Conservation (phyloP, 2,888 invertebrate genomes). For the Unio pictorum region DNA sequence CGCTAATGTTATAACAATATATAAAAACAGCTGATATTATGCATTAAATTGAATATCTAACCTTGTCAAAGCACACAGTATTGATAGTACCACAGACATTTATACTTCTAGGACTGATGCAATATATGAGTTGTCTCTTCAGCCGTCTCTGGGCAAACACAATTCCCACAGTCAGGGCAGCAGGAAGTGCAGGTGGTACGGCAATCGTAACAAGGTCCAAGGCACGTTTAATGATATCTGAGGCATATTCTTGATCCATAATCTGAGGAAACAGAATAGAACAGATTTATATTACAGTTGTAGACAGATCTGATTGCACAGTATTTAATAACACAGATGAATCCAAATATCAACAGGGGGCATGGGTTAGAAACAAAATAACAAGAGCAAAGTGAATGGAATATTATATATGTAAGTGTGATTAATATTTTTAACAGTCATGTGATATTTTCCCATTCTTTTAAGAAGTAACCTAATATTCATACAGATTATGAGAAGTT, state of each 20-base stretch:
- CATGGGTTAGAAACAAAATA: too few species aligned
- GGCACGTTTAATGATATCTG: conserved; percentile 62
- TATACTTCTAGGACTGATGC: conserved; percentile 70
- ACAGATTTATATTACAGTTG: too few species aligned
- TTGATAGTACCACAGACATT: conserved; percentile 71
- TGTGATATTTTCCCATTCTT: too few species aligned
- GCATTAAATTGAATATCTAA: conserved; percentile 14
- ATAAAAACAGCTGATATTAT: not conserved
- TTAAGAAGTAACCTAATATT: too few species aligned
- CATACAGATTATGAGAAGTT: too few species aligned
- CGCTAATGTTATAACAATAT: too few species aligned
- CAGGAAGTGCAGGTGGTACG: conserved; percentile 72
- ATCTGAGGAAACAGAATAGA: conserved; percentile 25
- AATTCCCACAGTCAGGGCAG: conserved; percentile 71
- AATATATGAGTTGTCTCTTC: conserved; percentile 63
- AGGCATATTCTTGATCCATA: conserved; percentile 28
- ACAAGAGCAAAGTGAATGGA: too few species aligned
- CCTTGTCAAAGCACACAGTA: conserved; percentile 72
- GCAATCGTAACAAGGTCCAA: conserved; percentile 72
- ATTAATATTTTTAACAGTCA: too few species aligned
- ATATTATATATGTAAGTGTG: too few species aligned
- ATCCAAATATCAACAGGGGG: too few species aligned
- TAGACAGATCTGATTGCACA: too few species aligned
- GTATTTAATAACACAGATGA: too few species aligned
- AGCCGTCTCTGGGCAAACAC: conserved; percentile 71